Conservation (phyloP, 1,140 invertebrate genomes). For the Caenorhabditis tropicalis region DNA sequence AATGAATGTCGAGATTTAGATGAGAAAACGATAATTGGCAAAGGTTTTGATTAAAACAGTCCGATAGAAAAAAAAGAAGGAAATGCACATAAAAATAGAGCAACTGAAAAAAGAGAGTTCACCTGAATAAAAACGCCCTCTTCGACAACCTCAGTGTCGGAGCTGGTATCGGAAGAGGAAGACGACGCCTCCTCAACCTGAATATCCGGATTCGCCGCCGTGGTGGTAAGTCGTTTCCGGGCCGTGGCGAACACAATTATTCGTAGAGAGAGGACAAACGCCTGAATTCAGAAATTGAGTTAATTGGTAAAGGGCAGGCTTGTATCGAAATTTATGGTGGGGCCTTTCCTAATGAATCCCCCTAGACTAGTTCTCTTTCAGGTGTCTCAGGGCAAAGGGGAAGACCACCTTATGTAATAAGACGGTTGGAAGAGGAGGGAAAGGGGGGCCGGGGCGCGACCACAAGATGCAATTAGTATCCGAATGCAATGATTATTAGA, state of each 20-base stretch:
- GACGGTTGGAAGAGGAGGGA: slow-evolving; percentile 4
- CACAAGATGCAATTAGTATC: slow-evolving; percentile 42
- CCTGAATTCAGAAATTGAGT: slow-evolving; percentile 24
- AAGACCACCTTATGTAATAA: not conserved
- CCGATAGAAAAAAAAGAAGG: no score
- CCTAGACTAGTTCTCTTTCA: slow-evolving; percentile 32
- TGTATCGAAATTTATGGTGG: not conserved
- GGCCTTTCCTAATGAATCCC: slow-evolving; percentile 14
- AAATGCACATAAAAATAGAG: no score
- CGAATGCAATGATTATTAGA: slow-evolving; percentile 39
- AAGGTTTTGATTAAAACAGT: no score
- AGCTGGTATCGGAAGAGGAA: slow-evolving; percentile 38
- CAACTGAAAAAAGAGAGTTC: not conserved
- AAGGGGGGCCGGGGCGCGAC: not conserved
- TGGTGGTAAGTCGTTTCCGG: slow-evolving; percentile 33
- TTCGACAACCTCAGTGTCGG: slow-evolving; percentile 19
- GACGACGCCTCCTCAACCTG: slow-evolving; percentile 43
- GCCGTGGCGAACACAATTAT: slow-evolving; percentile 37
- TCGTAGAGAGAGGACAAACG: slow-evolving; percentile 41
- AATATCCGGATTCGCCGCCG: slow-evolving; percentile 40
- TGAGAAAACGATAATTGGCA: no score
- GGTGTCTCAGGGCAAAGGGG: not conserved
- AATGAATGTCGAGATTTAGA: slow-evolving; percentile 13
- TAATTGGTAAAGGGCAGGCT: not conserved
- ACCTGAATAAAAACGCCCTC: slow-evolving; percentile 33